Percentiles rank a stretch among this genome's conserved stretches.
Conservation (phyloP, 2,797 vertebrate genomes). For the Myotis myotis region DNA sequence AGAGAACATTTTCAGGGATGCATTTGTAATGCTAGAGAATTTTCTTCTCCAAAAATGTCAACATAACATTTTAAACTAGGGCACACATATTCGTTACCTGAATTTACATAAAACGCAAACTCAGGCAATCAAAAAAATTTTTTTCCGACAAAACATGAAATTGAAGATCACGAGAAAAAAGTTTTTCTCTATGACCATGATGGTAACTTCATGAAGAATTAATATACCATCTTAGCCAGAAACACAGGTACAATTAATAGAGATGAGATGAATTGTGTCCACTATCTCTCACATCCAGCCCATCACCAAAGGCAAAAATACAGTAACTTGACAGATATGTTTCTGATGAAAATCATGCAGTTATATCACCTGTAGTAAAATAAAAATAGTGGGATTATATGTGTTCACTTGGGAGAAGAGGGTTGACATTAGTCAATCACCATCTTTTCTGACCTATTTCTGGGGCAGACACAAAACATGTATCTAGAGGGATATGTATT, state of each 20-base stretch:
- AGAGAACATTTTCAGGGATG: slow-evolving; percentile 54
- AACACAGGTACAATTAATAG: neutral
- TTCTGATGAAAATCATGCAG: neutral
- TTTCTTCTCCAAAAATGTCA: slow-evolving; percentile 58
- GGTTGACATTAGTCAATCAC: neutral
- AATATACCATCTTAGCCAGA: slow-evolving; percentile 22
- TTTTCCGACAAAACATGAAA: slow-evolving; percentile 44
- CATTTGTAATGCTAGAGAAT: slow-evolving; percentile 45
- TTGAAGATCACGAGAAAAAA: slow-evolving; percentile 6
- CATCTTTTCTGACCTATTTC: slow-evolving; percentile 46
- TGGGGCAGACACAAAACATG: neutral
- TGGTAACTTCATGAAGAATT: slow-evolving; percentile 38
- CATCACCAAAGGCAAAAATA: neutral
- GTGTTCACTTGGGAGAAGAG: neutral
- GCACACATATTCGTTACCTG: slow-evolving; percentile 9
- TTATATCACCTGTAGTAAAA: neutral
- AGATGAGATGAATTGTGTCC: neutral
- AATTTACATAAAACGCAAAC: slow-evolving; percentile 49
- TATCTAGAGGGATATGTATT: neutral
- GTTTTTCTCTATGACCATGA: neutral
- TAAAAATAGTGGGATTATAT: neutral
- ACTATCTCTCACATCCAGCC: neutral
- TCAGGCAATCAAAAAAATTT: neutral
- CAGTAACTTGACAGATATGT: neutral
- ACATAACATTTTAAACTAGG: slow-evolving; percentile 60